Evolutionary conservation across 2,888 invertebrate species (phyloP), one percentile per base, ranked within the genome.

Genomic region (Mythimna vitellina): DNA sequence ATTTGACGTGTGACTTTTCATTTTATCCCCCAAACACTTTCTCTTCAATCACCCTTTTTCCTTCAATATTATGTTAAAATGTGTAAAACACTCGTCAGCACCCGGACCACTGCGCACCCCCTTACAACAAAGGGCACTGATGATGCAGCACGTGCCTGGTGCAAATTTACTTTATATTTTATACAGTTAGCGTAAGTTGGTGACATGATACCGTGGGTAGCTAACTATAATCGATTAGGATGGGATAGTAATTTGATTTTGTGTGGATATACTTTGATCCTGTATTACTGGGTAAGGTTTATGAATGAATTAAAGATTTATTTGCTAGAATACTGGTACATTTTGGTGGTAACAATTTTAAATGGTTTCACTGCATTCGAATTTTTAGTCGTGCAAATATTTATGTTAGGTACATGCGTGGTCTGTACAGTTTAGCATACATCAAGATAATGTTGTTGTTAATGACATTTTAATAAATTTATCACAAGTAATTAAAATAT

Each of bases 91-190:
- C 72, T 82, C 83, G 51, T 57, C 64, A 66, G 53, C 65, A 58
- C 68, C 56, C 78, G 70, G 64, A 3, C 64, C 83, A 49, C 58
- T 84, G 75, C 81, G 46, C 84, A 77, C 84, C 84, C 75, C 38
- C 51, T 58, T 53, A 77, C 58, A 78, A 93, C 93, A 93, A 93
- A 90, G 85, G 91, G 82, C 73, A n/a, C 85, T 93, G 90, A 93
- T 92, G 89, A 91, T 81, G 82, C 60, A 92, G 56, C 93, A 91
- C 92, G 93, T 91, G 92, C 71, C 89, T 56, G 54, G 65, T 57
- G 67, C 80, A 81, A 82, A 81, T 70, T 71, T 72, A 68, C 76
- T 76, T 76, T 25, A 80, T 66, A 80, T 76, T 70, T 78, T 78
- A 85, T 75, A 56, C 56, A n/a, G 66, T 80, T 70, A 77, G 35